Percentiles rank a stretch among this genome's conserved stretches.
These are phyloP conservation scores for Dendrolimus kikuchii DNA, from an alignment of 1,140 invertebrate genomes.

Conservation along the genomic window DNA sequence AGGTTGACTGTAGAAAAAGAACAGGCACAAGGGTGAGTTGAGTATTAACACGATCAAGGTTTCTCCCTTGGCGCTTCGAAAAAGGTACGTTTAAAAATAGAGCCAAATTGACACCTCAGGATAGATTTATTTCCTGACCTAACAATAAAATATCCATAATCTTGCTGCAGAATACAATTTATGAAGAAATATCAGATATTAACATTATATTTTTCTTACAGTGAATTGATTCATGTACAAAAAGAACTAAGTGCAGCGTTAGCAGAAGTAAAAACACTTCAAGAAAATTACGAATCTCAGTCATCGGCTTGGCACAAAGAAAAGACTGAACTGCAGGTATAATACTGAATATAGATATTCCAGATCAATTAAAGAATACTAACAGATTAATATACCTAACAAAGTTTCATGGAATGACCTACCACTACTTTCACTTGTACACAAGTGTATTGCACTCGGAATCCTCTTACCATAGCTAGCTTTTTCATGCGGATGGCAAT, in stretches of 20 bases:
- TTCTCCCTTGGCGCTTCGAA: no score
- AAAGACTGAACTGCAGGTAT: constrained; percentile 80
- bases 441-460: no score
- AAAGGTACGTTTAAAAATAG: no score
- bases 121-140: no score
- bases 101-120: no score
- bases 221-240: constrained; percentile 55
- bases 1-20: constrained; percentile 85
- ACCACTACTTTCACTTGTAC: no score
- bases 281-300: constrained; percentile 79
- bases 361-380: no score
- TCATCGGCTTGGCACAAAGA: constrained; percentile 84
- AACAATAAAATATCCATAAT: no score
- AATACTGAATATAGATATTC: neutral
- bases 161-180: neutral
- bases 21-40: constrained; percentile 69
- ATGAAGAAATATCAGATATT: neutral
- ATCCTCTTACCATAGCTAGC: no score
- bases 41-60: neutral
- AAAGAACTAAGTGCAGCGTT: constrained; percentile 75
- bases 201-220: constrained; percentile 22
- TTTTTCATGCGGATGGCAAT: no score
- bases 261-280: constrained; percentile 78
- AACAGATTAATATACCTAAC: no score
- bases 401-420: no score